Evolutionary conservation across 2,888 invertebrate genomes (phyloP).

Genomic region (Oxycera nigricornis): DNA sequence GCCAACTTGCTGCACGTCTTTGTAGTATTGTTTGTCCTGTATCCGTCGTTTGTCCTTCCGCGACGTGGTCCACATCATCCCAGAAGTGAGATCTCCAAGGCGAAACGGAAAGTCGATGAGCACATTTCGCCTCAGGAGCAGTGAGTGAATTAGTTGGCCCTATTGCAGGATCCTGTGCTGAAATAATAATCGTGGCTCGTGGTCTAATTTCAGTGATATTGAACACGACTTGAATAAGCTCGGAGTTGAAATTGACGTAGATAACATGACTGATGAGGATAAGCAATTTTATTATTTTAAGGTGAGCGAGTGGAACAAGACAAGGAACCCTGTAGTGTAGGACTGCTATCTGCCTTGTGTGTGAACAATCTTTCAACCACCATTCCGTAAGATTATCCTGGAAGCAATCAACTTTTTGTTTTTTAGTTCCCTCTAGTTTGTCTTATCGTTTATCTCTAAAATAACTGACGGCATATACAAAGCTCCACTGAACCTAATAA

Average conservation of each 20-base stretch:
- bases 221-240: slow-evolving; percentile 77
- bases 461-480: too few species aligned
- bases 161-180: neutral
- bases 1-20: slow-evolving; percentile 2
- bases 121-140: slow-evolving; percentile 77
- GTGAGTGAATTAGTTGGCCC: slow-evolving; percentile 62
- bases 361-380: too few species aligned
- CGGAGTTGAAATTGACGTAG: slow-evolving; percentile 67
- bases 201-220: slow-evolving; percentile 70
- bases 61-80: slow-evolving; percentile 75
- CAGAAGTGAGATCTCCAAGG: slow-evolving; percentile 62
- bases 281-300: slow-evolving; percentile 62
- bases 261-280: slow-evolving; percentile 83
- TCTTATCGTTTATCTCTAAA: too few species aligned
- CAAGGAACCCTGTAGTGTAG: too few species aligned
- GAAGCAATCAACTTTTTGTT: too few species aligned
- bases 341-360: too few species aligned
- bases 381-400: too few species aligned
- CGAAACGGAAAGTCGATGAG: slow-evolving; percentile 70
- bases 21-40: neutral
- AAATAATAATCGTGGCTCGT: neutral
- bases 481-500: neutral
- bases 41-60: slow-evolving; percentile 10
- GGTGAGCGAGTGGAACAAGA: too few species aligned
- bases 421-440: too few species aligned